Evolutionary conservation across 2,888 invertebrate genomes (phyloP), one percentile per base, ranked within the genome.

Genomic region (Exephanes ischioxanthus): DNA sequence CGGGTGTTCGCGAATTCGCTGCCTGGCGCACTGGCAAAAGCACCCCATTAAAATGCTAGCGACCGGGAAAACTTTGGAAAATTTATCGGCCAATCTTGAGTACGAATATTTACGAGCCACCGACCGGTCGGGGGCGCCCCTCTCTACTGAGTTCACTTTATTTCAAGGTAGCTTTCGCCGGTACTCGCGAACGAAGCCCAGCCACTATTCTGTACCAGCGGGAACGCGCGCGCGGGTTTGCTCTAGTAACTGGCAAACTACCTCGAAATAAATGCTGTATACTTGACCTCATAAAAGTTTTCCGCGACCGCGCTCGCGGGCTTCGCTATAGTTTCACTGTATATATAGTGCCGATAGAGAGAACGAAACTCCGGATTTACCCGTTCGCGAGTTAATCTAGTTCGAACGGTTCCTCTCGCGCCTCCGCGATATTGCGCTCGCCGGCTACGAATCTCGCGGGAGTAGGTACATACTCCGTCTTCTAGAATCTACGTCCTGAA

Each of bases 11-110:
- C 30, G 63, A 61, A 63, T 48, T 45, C 63, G 61, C 26, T 26
- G 48, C 51, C 51, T 26, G 41, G 76, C 76, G 16, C 66, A 48
- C 53, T 41, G 71, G 73, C 84, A 77, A 86, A 80, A 86, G 83
- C 81, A 78, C 67, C 72, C 88, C 89, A 90, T 91, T 90, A 90
- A 91, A 91, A 90, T 88, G 85, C 86, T 87, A 85, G 89, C 88
- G 81, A 86, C 88, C 83, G 71, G 85, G 80, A 48, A 84, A 89
- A 87, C 85, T 91, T 89, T 87, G 87, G 86, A 86, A 88, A 89
- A 90, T 90, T 89, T 89, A 90, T 88, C 89, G 86, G 73, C 87
- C 88, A 88, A 90, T 90, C 88, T 90, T 87, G 85, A 83, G 84
- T 84, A 79, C 83, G 87, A 89, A 90, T 90, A 91, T 90, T 89